Evolutionary conservation across 2,113 vertebrate genomes (phyloP).

Genomic region (Paratilapia polleni): DNA sequence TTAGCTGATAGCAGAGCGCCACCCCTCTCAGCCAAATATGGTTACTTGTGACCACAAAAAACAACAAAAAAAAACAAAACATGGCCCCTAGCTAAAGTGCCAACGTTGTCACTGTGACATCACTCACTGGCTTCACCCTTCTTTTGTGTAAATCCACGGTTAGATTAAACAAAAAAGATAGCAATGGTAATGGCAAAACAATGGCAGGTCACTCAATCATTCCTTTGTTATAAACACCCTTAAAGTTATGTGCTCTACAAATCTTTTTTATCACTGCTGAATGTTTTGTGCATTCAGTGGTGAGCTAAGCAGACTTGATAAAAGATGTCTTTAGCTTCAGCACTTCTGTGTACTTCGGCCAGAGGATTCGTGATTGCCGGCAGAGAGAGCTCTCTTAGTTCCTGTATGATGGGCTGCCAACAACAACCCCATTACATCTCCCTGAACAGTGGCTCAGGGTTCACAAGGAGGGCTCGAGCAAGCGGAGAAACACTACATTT

Average conservation of each 20-base stretch:
- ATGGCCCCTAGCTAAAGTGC: background rate
- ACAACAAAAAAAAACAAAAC: background rate
- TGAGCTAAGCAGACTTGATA: background rate
- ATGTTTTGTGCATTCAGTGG: background rate
- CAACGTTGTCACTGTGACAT: background rate
- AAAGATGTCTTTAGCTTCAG: slow-evolving; percentile 9
- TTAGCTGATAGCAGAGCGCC: background rate
- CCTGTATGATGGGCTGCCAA: slow-evolving; percentile 54
- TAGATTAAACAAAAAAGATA: background rate
- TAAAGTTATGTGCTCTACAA: background rate
- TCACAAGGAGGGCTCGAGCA: slow-evolving; percentile 35
- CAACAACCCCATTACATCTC: slow-evolving; percentile 59
- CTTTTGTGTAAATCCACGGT: background rate
- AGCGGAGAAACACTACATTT: slow-evolving; percentile 7
- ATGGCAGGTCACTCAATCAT: background rate
- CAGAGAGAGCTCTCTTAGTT: slow-evolving; percentile 7
- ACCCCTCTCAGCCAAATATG: background rate
- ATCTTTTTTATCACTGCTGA: background rate
- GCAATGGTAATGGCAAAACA: background rate
- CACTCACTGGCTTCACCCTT: background rate
- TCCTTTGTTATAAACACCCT: background rate
- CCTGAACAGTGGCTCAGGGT: slow-evolving; percentile 44
- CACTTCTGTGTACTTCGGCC: background rate
- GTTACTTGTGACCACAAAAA: too few species aligned
- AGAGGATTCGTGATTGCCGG: slow-evolving; percentile 29